phyloP scores from a whole-genome alignment of 1,140 invertebrate genomes.

The Uloborus diversus region DNA sequence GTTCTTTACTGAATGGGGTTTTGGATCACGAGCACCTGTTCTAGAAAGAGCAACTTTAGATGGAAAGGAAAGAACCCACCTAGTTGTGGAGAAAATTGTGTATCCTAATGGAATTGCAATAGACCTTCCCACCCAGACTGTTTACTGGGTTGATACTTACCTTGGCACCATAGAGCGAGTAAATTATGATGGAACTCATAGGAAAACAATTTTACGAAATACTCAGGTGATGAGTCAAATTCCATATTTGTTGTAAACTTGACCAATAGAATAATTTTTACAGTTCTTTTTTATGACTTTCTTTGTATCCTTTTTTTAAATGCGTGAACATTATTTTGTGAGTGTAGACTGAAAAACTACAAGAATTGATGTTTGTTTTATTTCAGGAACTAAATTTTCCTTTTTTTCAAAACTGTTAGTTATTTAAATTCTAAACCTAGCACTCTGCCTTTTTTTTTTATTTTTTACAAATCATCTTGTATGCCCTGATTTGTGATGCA shows the following conservation, averaged over 20 bases:
- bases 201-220: constrained; percentile 73
- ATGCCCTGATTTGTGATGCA: too few species aligned
- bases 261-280: too few species aligned
- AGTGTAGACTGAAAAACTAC: too few species aligned
- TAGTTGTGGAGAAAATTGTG: constrained; percentile 68
- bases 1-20: constrained; percentile 81
- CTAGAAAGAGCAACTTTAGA: constrained; percentile 68
- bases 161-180: constrained; percentile 69
- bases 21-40: constrained; percentile 67
- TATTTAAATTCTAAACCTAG: too few species aligned
- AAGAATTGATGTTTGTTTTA: too few species aligned
- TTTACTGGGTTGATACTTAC: constrained; percentile 68
- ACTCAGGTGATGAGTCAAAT: constrained; percentile 66
- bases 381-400: too few species aligned
- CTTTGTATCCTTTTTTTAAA: too few species aligned
- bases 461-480: too few species aligned
- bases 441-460: too few species aligned
- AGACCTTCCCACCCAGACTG: constrained; percentile 62
- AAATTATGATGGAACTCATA: constrained; percentile 72
- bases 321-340: too few species aligned
- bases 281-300: too few species aligned
- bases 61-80: constrained; percentile 66
- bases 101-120: constrained; percentile 69
- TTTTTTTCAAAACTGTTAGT: too few species aligned
- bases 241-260: constrained; percentile 1